Evolutionary conservation across 2,888 invertebrate species (phyloP).

Genomic region (Ellobium chinense): DNA sequence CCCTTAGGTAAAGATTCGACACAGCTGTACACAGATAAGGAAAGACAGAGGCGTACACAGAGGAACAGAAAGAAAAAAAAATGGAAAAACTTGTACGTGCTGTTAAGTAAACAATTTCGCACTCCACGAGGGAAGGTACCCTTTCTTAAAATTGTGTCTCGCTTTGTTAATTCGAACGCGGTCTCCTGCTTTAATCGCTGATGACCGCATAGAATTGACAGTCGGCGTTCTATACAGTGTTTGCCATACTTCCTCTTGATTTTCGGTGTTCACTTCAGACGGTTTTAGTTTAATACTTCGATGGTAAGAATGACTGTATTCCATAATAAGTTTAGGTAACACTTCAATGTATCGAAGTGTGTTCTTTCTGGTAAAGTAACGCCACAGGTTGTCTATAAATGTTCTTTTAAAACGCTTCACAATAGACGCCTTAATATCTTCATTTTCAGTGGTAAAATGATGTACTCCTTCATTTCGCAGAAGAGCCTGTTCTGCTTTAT

Average conservation of each 20-base stretch:
- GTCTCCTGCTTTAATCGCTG: constrained; percentile 35
- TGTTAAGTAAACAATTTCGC: constrained; percentile 50
- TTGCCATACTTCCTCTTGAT: constrained; percentile 43
- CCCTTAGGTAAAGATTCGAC: no score
- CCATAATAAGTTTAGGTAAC: constrained; percentile 41
- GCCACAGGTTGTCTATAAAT: constrained; percentile 53
- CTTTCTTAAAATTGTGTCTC: constrained; percentile 47
- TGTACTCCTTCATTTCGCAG: constrained; percentile 47
- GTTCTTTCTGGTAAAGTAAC: constrained; percentile 44
- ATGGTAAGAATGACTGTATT: constrained; percentile 52
- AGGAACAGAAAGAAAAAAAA: no score
- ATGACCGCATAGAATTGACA: background rate
- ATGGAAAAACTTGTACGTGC: no score
- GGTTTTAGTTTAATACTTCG: constrained; percentile 48
- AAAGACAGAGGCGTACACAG: no score
- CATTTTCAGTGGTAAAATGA: constrained; percentile 61
- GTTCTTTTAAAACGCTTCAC: constrained; percentile 67
- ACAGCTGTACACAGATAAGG: no score
- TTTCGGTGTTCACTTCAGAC: constrained; percentile 42
- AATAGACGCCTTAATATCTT: constrained; percentile 67
- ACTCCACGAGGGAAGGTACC: constrained; percentile 51
- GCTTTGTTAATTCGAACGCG: constrained; percentile 44
- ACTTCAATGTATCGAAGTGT: constrained; percentile 42
- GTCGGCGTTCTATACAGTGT: background rate
- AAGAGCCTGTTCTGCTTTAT: constrained; percentile 45